Base-by-base conservation (phyloP, 2,797 vertebrate genomes). In the Eutrigla gurnardus region DNA sequence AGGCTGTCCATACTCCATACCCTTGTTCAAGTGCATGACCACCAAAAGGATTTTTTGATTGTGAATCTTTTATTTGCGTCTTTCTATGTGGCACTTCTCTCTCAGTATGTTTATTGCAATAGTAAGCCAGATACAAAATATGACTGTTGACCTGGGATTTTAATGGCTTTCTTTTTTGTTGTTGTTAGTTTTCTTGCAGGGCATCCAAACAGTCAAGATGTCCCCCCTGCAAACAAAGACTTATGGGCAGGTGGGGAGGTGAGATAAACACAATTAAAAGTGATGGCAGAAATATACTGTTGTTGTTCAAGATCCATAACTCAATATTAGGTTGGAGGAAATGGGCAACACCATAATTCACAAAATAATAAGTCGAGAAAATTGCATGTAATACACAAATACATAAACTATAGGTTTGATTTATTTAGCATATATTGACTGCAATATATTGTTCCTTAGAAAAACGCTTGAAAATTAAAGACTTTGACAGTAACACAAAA, bases 261-360 rank as follows among this genome's bases (percentile, higher is more conserved):
- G 75, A 91, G 89, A 93, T 92, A 92, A 92, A 91, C 83, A 78
- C 75, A 86, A 86, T 91, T 90, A 93, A 91, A 92, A 75, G 78
- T 80, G 83, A 86, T 81, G 82, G 74, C 2, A 52, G 47, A 77
- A 81, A 86, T 73, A 82, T 81, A 80, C 59, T 74, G 58, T 65
- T 65, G 46, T 75, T 53, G 60, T 74, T 85, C 50, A 58, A 61
- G 63, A 73, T 43, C 74, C 65, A 78, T 85, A 67, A 75, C 47
- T 87, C 70, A 81, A 17, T 77, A 73, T 81, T 77, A 63, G 71
- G 80, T 63, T 32, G 53, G n/a, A 37, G 43, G 18, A 75, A 68
- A 72, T 53, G 39, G 65, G 62, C 59, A 82, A 65, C 42, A 18
- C 25, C 25, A 65, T 17, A 7, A 69, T 72, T 75, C 4, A 59